Percentiles rank a stretch among this genome's conserved stretches.
Evolutionary conservation across 2,888 invertebrate genomes (phyloP).

Genomic region (Achlya flavicornis): DNA sequence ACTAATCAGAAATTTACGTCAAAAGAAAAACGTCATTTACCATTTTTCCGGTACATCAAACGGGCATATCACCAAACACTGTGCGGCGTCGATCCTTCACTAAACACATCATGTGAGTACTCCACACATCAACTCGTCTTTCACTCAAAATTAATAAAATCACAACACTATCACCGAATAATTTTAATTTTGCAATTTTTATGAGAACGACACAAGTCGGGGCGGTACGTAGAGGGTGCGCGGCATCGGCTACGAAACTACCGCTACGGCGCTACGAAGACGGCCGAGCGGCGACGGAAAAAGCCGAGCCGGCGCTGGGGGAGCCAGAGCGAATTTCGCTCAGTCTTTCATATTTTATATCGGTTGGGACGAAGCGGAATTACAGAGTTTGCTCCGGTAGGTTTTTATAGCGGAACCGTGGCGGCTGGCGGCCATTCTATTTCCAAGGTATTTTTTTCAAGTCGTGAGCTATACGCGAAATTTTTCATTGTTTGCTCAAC

Average conservation of each 20-base stretch:
- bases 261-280: slow-evolving; percentile 74
- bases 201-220: slow-evolving; percentile 29
- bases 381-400: slow-evolving; percentile 79
- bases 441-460: slow-evolving; percentile 70
- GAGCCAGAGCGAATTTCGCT: slow-evolving; percentile 69
- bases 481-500: slow-evolving; percentile 72
- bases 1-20: slow-evolving; percentile 48
- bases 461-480: slow-evolving; percentile 57
- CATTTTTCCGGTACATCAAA: slow-evolving; percentile 76
- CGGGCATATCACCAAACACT: slow-evolving; percentile 46
- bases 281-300: slow-evolving; percentile 54
- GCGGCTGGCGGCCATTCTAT: slow-evolving; percentile 68
- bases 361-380: slow-evolving; percentile 75
- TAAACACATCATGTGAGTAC: slow-evolving; percentile 65
- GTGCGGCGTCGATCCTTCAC: slow-evolving; percentile 51
- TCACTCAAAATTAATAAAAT: slow-evolving; percentile 50
- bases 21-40: slow-evolving; percentile 64
- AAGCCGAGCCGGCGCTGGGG: slow-evolving; percentile 59
- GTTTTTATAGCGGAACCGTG: slow-evolving; percentile 77
- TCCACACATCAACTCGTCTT: slow-evolving; percentile 43
- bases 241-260: slow-evolving; percentile 66
- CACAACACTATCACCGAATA: slow-evolving; percentile 67
- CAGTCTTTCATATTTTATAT: slow-evolving; percentile 83
- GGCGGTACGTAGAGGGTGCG: slow-evolving; percentile 50
- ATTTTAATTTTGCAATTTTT: slow-evolving; percentile 35